phyloP scores from a whole-genome alignment of 2,888 invertebrate species.

The Meganola albula region DNA sequence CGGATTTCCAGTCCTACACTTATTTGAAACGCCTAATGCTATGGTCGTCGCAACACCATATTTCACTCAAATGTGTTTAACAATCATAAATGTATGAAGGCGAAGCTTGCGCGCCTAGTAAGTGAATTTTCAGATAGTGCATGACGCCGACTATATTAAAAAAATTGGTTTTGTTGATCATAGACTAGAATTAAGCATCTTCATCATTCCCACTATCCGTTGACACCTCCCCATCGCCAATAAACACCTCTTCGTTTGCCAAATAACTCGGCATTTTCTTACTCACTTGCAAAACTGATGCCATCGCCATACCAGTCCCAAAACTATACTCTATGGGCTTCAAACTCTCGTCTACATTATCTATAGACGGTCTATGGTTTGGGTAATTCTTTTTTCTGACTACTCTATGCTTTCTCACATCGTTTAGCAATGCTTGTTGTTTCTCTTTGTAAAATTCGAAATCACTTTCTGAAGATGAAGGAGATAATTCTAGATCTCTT shows the following conservation, averaged over 20 bases:
- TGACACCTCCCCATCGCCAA: conserved; percentile 67
- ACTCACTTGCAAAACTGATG: conserved; percentile 59
- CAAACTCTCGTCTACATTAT: conserved; percentile 57
- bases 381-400: conserved; percentile 54
- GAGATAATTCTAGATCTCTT: conserved; percentile 51
- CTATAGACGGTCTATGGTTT: conserved; percentile 29
- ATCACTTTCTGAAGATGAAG: conserved; percentile 57
- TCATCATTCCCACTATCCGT: conserved; percentile 71
- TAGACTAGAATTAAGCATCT: conserved; percentile 32
- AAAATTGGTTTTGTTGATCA: not conserved
- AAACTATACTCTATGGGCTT: conserved; percentile 68
- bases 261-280: conserved; percentile 41
- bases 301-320: conserved; percentile 70
- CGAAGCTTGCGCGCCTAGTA: too few relatives aligned
- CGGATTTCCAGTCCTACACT: too few relatives aligned
- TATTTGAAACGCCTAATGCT: too few relatives aligned
- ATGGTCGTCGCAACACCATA: too few relatives aligned
- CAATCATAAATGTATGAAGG: too few relatives aligned
- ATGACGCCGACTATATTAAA: too few relatives aligned
- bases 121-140: too few relatives aligned
- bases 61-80: too few relatives aligned
- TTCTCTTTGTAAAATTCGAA: conserved; percentile 40
- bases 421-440: conserved; percentile 43
- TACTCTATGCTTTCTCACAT: conserved; percentile 51
- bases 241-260: conserved; percentile 59